Base-by-base conservation (phyloP, 1,140 invertebrate genomes). In the Patella vulgata region DNA sequence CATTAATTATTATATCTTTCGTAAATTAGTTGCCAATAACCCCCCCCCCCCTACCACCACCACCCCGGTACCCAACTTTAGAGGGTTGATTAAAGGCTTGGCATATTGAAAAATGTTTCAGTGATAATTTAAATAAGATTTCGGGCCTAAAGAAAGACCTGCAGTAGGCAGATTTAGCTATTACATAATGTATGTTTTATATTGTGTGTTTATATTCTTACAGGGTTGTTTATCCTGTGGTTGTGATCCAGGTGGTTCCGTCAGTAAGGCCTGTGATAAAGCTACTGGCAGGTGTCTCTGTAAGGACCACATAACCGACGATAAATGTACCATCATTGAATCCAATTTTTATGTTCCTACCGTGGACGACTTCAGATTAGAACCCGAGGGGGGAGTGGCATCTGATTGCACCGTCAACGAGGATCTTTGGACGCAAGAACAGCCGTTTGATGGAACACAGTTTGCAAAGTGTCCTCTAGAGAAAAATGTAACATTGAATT, bases 241-340 rank as follows among this genome's bases (percentile, higher is more conserved):
- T 11, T 65, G 63, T 48, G 56, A 65, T 21, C 30, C 57, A 6
- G 63, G 63, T 14, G 55, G 55, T 6, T 59, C 63, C 5, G 27
- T 14, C 1, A 33, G 4, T 6, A 23, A n/a, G 6, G 14, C 23
- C 14, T 65, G 63, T 59, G 63, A 65, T 27, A 53, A 53, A 17
- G 19, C 5, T 28, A 51, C 12, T 43, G 63, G 63, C 1, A 36
- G 21, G n/a, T 65, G 63, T 33, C 11, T 30, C 14, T 65, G 63
- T 25, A 47, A 31, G 30, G 8, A 28, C 6, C 46, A 55, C 19
- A 44, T 65, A 5, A 47, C 55, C 23, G 63, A 52, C 8, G 27
- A 30, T 8, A 66, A 66, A 40, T 66, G 63, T 47, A 30, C 54
- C n/a, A 33, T 23, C 23, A 27, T 36, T 1, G 55, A 48, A 11